Base-by-base conservation (phyloP, 1,140 invertebrate species). In the Bombus fervidus region DNA sequence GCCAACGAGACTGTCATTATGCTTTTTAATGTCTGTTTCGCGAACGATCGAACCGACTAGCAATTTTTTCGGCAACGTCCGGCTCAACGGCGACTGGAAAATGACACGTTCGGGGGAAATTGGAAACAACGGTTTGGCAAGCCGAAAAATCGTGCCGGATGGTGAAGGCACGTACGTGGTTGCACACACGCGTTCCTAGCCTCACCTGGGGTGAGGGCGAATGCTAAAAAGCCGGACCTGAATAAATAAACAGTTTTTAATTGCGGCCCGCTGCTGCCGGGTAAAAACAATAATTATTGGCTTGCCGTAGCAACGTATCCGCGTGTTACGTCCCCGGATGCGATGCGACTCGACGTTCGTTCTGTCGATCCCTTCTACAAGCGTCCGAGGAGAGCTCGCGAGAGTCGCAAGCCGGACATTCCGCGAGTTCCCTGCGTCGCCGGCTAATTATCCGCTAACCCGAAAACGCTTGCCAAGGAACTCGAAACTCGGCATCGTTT, bases 221-320 rank as follows among this genome's bases (percentile, higher is more conserved):
- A 93, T 93, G 92, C 92, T 93, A 95, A 95, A 95, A 94, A 94
- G 93, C 93, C 91, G 91, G 85, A 90, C 83, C 91, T 95, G 93
- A 95, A 95, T 95, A 94, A 95, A 94, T 95, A 95, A 95, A 95
- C 93, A 95, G 93, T 95, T 95, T 95, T 95, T 95, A 95, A 95
- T 95, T 95, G 93, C 94, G 91, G 91, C 91, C 94, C 91, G 92
- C 91, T 93, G 93, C 92, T 93, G 90, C 92, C 82, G 90, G 90
- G 91, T 94, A 95, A 95, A 95, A 95, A 95, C 93, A 95, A 95
- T 95, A 95, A 95, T 95, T 95, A 95, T 95, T 94, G 94, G 93
- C 93, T 93, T 90, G 88, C 89, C 89, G 85, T 79, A 71, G 47
- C 47, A 86, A 62, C 85, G 64, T 76, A 75, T 83, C 71, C 64